A percentile compares a stretch with the other conserved stretches of the same genome.
These are phyloP conservation scores for Tetragnatha montana DNA, from an alignment of 2,888 invertebrate genomes.

Conservation along the genomic window DNA sequence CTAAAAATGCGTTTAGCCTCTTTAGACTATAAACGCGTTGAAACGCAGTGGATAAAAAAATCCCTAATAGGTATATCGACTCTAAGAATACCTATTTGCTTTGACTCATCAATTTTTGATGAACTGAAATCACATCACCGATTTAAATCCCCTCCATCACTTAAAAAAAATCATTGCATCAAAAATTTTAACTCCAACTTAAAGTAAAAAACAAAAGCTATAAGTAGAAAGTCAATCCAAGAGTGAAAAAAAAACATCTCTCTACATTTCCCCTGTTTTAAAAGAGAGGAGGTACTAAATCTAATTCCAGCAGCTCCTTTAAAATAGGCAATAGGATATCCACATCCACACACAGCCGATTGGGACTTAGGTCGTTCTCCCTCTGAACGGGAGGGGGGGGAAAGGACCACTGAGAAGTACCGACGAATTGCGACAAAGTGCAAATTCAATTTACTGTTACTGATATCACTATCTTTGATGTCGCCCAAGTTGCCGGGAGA, in stretches of 20 bases:
- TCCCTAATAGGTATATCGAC: not conserved
- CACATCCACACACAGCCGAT: not conserved
- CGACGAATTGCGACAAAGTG: slow-evolving; percentile 48
- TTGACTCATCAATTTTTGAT: not conserved
- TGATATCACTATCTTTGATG: slow-evolving; percentile 69
- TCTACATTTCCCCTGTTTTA: not conserved
- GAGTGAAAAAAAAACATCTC: not conserved
- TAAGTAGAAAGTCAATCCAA: not conserved
- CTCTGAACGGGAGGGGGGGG: not conserved
- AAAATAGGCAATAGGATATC: not conserved
- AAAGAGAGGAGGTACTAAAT: not conserved
- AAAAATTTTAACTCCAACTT: not conserved
- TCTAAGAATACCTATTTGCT: not conserved
- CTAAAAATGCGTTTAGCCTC: too few species aligned
- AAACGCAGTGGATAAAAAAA: not conserved
- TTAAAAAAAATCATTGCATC: not conserved
- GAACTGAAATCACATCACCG: not conserved
- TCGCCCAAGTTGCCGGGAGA: slow-evolving; percentile 49
- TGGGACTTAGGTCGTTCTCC: not conserved
- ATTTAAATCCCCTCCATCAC: not conserved
- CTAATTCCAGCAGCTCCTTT: not conserved
- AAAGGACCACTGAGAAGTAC: slow-evolving; percentile 1
- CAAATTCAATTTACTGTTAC: slow-evolving; percentile 66
- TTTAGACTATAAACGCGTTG: too few species aligned
- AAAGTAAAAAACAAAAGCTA: not conserved